Percentiles rank a stretch among this genome's conserved stretches.
phyloP scores from a whole-genome alignment of 2,888 invertebrate genomes.

The Drosophila merina region DNA sequence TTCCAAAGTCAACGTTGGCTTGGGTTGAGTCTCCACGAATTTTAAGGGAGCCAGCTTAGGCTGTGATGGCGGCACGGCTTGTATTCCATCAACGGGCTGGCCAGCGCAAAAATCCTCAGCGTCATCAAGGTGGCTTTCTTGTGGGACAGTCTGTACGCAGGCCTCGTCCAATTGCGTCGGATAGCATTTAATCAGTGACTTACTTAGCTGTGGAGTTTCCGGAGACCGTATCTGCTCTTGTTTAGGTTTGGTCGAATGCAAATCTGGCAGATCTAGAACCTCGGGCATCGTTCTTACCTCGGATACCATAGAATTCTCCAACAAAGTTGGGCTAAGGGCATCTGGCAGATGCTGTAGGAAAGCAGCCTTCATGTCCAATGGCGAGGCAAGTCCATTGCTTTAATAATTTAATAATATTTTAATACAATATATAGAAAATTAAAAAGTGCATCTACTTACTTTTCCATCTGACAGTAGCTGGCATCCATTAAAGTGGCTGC shows the following conservation, averaged over 20 bases:
- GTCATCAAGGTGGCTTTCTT: constrained; percentile 39
- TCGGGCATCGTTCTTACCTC: constrained; percentile 87
- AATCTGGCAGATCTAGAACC: constrained; percentile 75
- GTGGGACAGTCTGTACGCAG: constrained; percentile 77
- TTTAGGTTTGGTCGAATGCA: constrained; percentile 72
- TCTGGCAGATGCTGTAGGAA: constrained; percentile 84
- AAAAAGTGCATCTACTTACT: constrained; percentile 46
- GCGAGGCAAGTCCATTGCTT: constrained; percentile 64
- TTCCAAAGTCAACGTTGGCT: constrained; percentile 3
- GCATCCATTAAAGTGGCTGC: constrained; percentile 84
- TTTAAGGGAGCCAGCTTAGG: constrained; percentile 38
- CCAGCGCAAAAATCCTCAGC: constrained; percentile 59
- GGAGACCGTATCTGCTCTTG: constrained; percentile 64
- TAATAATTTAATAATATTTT: background rate
- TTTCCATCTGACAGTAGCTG: constrained; percentile 82
- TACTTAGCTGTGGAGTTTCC: constrained; percentile 29
- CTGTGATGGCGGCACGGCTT: constrained; percentile 42
- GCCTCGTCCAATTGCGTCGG: constrained; percentile 69
- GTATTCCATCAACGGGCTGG: constrained; percentile 75
- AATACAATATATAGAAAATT: background rate
- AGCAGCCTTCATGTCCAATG: constrained; percentile 64
- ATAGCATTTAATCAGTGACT: constrained; percentile 54
- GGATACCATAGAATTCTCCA: constrained; percentile 89
- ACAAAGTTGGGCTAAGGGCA: constrained; percentile 87
- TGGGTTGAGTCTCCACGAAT: constrained; percentile 67